A percentile compares a stretch with the other conserved stretches of the same genome.
Evolutionary conservation across 2,113 vertebrate species (phyloP).

Genomic region (Daboia siamensis): DNA sequence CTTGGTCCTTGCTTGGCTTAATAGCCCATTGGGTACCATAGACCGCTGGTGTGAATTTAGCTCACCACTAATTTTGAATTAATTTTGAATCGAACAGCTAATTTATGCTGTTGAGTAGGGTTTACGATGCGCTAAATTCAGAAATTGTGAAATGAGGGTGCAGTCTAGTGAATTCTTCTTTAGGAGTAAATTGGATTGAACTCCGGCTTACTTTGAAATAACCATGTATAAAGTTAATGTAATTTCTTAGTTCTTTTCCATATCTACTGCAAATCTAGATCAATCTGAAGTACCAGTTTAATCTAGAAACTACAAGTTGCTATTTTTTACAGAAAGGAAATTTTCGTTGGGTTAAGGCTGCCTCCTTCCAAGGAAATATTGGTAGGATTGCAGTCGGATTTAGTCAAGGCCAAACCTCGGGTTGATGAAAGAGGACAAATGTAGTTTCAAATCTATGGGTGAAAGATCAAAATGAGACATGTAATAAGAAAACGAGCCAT

Average conservation of each 20-base stretch:
- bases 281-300: not conserved
- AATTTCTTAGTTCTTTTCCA: not conserved
- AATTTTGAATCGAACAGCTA: too few relatives aligned
- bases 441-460: not conserved
- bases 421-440: not conserved
- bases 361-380: not conserved
- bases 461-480: slow-evolving; percentile 24
- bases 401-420: not conserved
- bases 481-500: slow-evolving; percentile 30
- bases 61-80: not conserved
- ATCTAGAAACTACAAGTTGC: not conserved
- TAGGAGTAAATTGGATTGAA: not conserved
- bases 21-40: not conserved
- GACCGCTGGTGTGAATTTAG: not conserved
- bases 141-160: not conserved
- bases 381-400: not conserved
- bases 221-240: not conserved
- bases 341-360: not conserved
- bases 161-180: not conserved
- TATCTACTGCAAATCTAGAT: not conserved
- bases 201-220: not conserved
- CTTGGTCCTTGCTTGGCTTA: not conserved
- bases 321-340: not conserved
- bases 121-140: not conserved
- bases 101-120: not conserved